Base-by-base conservation (phyloP, 1,140 invertebrate species). In the Drosophila yakuba region DNA sequence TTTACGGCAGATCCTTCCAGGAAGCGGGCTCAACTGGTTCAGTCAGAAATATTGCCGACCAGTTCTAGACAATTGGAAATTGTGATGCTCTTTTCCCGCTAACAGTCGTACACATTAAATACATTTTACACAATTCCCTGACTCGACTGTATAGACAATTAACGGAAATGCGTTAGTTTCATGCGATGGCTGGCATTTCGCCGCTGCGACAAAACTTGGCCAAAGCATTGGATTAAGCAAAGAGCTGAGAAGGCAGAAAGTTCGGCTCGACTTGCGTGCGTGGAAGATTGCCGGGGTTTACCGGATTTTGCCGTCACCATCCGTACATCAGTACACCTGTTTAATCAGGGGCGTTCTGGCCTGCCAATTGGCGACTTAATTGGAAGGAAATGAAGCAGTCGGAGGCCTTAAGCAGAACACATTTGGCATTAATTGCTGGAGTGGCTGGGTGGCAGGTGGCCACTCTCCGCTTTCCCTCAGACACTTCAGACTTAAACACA, bases 331-430 rank as follows among this genome's bases (percentile, higher is more conserved):
- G 6, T 17, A 45, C 47, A 50, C 64, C 60, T 48, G 60, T 63
- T 71, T 66, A 79, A 76, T 71, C 63, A 62, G 74, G 44, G 80
- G 58, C 76, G 47, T 48, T 57, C 17, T 52, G 48, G 41, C 39
- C 41, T 36, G 69, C 62, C 80, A 83, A 83, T 82, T 80, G 80
- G 64, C 48, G n/a, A 72, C 71, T 83, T 83, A 83, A 83, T 83
- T 80, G 74, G 71, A 72, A 35, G 52, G 43, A 35, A 69, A 58
- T n/a, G 28, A 4, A 39, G 32, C 52, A 15, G 28, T 45, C 45
- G 11, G 47, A 14, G 23, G 63, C 80, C 74, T 79, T 50, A 71
- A 75, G 74, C 74, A 68, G 54, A 73, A 60, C 7, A 67, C 71
- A 55, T 69, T 83, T 71, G 38, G 41, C 39, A 82, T 84, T 83